Percentiles rank a stretch among this genome's conserved stretches.
phyloP scores from a whole-genome alignment of 2,113 vertebrate genomes.

The Petroica traversi region DNA sequence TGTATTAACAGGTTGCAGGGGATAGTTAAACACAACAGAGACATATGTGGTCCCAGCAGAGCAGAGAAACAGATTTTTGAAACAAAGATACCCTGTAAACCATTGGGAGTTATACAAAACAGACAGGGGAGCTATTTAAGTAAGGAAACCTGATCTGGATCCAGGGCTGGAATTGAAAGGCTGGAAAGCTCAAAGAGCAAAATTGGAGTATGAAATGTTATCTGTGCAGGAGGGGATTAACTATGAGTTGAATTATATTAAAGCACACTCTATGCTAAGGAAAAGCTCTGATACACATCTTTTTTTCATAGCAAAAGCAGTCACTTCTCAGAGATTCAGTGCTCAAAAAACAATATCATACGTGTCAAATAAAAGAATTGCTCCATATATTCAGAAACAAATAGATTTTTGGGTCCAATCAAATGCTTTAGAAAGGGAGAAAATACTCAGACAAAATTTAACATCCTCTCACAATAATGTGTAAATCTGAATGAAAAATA shows the following conservation, averaged over 20 bases:
- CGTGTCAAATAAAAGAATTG: background rate
- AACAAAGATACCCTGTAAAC: constrained; percentile 34
- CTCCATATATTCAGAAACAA: background rate
- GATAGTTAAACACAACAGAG: constrained; percentile 53
- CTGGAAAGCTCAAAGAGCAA: constrained; percentile 58
- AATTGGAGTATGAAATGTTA: constrained; percentile 59
- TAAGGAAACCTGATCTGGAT: constrained; percentile 51
- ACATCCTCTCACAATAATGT: background rate
- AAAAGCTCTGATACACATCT: background rate
- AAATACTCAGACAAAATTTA: background rate
- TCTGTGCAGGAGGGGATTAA: constrained; percentile 57
- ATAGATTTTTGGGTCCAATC: background rate
- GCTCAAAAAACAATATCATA: background rate
- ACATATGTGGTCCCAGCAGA: background rate
- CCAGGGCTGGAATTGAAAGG: constrained; percentile 38
- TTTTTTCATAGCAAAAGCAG: background rate
- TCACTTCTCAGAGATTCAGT: background rate
- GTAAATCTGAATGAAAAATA: background rate
- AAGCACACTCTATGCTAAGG: background rate
- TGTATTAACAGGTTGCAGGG: constrained; percentile 63
- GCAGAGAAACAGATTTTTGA: background rate
- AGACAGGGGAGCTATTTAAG: constrained; percentile 52
- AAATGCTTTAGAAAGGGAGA: background rate
- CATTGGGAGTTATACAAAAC: constrained; percentile 63
- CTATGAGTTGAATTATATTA: constrained; percentile 56